Evolutionary conservation across 2,797 vertebrate genomes (phyloP).

Genomic region (Tragelaphus oryx): DNA sequence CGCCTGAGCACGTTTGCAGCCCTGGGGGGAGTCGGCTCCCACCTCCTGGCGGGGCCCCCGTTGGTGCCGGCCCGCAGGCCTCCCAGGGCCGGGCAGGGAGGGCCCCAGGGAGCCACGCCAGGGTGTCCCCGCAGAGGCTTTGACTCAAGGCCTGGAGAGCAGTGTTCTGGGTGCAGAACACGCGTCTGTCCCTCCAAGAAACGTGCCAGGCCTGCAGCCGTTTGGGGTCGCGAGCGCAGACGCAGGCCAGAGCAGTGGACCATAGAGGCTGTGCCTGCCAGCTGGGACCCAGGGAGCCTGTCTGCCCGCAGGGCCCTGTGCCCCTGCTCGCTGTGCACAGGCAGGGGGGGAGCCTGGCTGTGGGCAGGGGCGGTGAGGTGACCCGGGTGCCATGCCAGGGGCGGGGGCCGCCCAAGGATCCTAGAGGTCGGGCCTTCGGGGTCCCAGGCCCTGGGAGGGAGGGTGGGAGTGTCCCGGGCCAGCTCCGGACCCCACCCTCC

Average conservation of each 20-base stretch:
- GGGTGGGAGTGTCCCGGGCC: not conserved
- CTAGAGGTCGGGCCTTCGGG: not conserved
- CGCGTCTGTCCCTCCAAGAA: not conserved
- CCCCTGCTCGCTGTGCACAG: too few species aligned
- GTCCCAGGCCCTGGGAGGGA: not conserved
- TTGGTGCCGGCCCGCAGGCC: not conserved
- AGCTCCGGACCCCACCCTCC: not conserved
- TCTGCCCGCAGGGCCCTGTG: not conserved
- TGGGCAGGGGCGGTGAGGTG: not conserved
- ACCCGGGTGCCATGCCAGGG: not conserved
- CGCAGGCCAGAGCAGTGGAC: not conserved
- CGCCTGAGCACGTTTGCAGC: not conserved
- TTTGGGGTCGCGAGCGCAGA: not conserved
- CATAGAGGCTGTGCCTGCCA: fast-evolving
- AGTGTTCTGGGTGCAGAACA: not conserved
- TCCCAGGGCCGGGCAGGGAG: not conserved
- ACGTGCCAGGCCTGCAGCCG: fast-evolving
- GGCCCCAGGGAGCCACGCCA: not conserved
- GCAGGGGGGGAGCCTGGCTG: not conserved
- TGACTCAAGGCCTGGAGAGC: not conserved
- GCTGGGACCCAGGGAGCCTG: not conserved
- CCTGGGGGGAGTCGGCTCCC: not conserved
- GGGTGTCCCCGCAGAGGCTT: not conserved
- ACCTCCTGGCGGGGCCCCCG: not conserved
- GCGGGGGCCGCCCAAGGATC: not conserved